Evolutionary conservation across 2,888 invertebrate species (phyloP), one percentile per base, ranked within the genome.

Genomic region (Ferdinandea cuprea): DNA sequence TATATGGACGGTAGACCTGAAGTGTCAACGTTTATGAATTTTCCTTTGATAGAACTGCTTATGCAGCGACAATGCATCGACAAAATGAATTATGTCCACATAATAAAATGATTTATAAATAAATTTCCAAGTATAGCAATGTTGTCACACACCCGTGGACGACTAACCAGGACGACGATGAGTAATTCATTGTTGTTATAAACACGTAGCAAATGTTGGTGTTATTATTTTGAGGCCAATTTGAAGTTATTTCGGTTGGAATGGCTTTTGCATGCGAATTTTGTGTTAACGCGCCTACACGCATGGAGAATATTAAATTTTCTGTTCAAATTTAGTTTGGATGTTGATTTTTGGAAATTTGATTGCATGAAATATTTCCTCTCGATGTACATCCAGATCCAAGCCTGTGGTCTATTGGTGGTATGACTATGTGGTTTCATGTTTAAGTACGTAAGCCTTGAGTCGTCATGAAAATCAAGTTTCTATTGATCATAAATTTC

Each of bases 11-110:
- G 30, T 8, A 32, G 17, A 46, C 11, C 17, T 17, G 54, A 32
- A 25, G 40, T 78, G 63, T 58, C 56, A 65, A 46, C 44, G 68
- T 50, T 68, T 73, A 46, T 48, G 37, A 46, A 54, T 61, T 52
- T 61, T 44, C 50, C 17, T n/a, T 37, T 48, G n/a, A n/a, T 15
- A 3, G 19, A 13, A 21, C 28, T 46, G 21, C 46, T 61, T 63
- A 35, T 21, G 21, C 13, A 35, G 32, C 9, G 32, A 19, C 28
- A 42, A 15, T 1, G n/a, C 40, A n/a, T 30, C 11, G 40, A 21
- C 21, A 7, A 42, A 52, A 71, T 61, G 50, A 71, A 61, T 71
- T 61, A 72, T 44, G 72, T 8, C 5, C 35, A 25, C 13, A 54
- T 42, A 61, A 44, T 63, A 54, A 61, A 54, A 44, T 61, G 42